Percentiles rank a stretch among this genome's conserved stretches.
Conservation (phyloP, 2,113 vertebrate species). For the Pseudonaja textilis region DNA sequence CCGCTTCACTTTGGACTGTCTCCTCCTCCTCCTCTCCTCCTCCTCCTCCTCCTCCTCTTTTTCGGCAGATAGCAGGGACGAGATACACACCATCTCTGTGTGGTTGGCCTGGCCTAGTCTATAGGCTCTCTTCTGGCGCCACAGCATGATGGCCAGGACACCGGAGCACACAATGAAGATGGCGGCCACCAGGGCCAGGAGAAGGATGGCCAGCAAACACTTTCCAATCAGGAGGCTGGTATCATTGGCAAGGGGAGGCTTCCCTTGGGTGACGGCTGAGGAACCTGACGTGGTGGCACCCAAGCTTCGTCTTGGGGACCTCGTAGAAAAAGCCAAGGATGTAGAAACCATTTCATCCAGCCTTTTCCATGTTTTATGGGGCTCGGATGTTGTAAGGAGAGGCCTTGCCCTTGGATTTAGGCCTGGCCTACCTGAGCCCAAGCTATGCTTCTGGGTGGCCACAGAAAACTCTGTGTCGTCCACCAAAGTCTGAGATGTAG, state of each 20-base stretch:
- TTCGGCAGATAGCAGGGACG: conserved; percentile 74
- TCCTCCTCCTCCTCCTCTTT: conserved; percentile 34
- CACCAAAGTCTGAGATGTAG: not conserved
- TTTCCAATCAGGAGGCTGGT: conserved; percentile 35
- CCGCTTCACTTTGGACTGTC: not conserved
- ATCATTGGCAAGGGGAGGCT: not conserved
- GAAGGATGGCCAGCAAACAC: conserved; percentile 79
- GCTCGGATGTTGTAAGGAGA: fast-evolving
- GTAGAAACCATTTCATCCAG: not conserved
- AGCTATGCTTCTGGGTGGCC: fast-evolving
- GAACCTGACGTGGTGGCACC: not conserved
- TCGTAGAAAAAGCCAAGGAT: not conserved
- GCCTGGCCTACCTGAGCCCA: fast-evolving
- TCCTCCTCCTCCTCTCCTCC: conserved; percentile 12
- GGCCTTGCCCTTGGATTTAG: not conserved
- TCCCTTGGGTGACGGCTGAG: not conserved
- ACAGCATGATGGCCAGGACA: conserved; percentile 76
- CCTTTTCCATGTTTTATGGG: not conserved
- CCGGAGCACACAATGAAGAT: conserved; percentile 79
- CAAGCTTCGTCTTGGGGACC: not conserved
- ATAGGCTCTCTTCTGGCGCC: conserved; percentile 62
- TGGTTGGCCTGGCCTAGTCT: conserved; percentile 37
- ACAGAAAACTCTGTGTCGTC: not conserved
- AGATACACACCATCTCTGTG: conserved; percentile 90
- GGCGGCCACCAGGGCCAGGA: conserved; percentile 75